phyloP scores from a whole-genome alignment of 2,797 vertebrate genomes.

The Darevskia mixta region DNA sequence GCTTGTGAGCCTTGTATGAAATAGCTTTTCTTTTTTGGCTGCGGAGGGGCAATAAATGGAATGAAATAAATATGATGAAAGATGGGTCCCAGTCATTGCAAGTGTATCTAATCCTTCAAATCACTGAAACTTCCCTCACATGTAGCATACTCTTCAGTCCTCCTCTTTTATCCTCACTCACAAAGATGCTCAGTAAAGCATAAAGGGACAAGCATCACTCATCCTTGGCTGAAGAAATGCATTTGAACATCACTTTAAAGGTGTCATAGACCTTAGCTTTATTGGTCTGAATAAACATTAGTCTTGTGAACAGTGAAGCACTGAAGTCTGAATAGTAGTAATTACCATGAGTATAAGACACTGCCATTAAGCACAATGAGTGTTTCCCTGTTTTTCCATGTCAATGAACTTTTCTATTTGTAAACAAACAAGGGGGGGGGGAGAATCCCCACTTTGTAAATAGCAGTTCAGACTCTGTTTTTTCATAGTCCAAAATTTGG shows the following conservation, averaged over 20 bases:
- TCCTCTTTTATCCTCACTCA: constrained; percentile 47
- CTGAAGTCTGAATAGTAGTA: constrained; percentile 56
- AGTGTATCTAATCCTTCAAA: constrained; percentile 71
- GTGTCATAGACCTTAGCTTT: constrained; percentile 78
- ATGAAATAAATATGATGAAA: constrained; percentile 48
- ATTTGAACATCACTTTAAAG: constrained; percentile 74
- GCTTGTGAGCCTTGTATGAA: constrained; percentile 21
- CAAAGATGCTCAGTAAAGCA: constrained; percentile 74
- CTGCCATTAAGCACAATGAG: constrained; percentile 74
- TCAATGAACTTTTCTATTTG: constrained; percentile 53
- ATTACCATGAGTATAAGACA: constrained; percentile 72
- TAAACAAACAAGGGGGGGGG: constrained; percentile 22
- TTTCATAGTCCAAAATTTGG: constrained; percentile 21
- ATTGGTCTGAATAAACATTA: constrained; percentile 78
- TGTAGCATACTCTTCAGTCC: constrained; percentile 59
- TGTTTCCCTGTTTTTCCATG: constrained; percentile 65
- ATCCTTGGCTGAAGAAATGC: constrained; percentile 68
- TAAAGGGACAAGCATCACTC: constrained; percentile 69
- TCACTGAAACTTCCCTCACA: constrained; percentile 62
- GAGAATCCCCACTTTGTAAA: constrained; percentile 47
- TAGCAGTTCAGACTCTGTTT: constrained; percentile 59
- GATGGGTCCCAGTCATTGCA: constrained; percentile 62
- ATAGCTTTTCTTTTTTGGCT: constrained; percentile 3
- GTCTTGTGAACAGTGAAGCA: constrained; percentile 69
- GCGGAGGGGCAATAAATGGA: not conserved